Evolutionary conservation across 2,113 vertebrate species (phyloP).

Genomic region (Alethe castanea): DNA sequence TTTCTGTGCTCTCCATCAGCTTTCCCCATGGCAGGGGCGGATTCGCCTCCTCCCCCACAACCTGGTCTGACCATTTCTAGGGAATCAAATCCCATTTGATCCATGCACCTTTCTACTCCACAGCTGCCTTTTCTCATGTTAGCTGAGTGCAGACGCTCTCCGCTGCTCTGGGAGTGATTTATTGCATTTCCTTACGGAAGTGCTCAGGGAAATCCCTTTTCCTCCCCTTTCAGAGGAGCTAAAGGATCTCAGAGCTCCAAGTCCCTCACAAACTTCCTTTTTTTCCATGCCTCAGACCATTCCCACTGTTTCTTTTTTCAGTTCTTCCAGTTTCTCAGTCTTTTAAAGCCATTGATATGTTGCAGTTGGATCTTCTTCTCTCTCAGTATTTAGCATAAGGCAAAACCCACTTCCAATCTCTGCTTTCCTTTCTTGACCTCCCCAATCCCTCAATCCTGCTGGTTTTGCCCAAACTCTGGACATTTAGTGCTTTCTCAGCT

Average conservation of each 20-base stretch:
- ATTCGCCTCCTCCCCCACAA: background rate
- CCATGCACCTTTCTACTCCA: background rate
- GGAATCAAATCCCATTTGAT: background rate
- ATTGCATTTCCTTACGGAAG: background rate
- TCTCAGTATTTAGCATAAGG: background rate
- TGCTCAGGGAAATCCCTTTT: background rate
- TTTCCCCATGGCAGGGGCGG: background rate
- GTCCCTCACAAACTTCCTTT: background rate
- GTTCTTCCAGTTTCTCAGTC: background rate
- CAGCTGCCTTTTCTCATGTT: accelerated
- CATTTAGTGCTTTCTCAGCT: background rate
- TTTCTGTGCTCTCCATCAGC: background rate
- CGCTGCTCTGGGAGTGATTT: background rate
- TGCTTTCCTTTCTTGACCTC: background rate
- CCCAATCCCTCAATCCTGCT: accelerated
- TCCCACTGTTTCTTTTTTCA: background rate
- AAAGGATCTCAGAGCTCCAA: background rate
- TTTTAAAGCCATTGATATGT: background rate
- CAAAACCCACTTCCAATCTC: background rate
- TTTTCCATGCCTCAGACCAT: background rate
- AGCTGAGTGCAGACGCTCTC: background rate
- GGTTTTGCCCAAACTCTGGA: background rate
- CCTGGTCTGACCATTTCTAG: background rate
- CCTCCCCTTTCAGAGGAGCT: background rate
- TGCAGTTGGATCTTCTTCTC: background rate